Evolutionary conservation across 2,888 invertebrate species (phyloP).

Genomic region (Drosophila paramelanica): DNA sequence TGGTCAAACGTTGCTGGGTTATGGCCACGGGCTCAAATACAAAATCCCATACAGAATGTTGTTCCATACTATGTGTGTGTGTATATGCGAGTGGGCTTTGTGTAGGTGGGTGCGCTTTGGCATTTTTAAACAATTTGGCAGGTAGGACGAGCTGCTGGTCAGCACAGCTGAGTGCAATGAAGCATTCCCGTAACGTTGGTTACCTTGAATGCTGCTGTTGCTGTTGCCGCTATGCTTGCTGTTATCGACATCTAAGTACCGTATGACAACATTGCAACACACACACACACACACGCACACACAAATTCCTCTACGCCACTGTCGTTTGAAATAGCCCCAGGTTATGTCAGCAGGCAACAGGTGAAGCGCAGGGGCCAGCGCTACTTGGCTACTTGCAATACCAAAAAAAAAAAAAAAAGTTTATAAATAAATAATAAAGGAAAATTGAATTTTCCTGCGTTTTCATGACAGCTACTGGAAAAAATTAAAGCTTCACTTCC

Average conservation of each 20-base stretch:
- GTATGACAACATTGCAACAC: slow-evolving; percentile 22
- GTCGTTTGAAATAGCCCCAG: slow-evolving; percentile 15
- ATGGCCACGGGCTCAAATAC: slow-evolving; percentile 21
- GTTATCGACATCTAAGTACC: slow-evolving; percentile 48
- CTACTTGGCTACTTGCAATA: slow-evolving; percentile 8
- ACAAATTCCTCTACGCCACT: background rate
- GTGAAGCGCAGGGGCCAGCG: background rate
- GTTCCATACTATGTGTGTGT: background rate
- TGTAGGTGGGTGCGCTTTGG: slow-evolving; percentile 11
- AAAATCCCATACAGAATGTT: slow-evolving; percentile 14
- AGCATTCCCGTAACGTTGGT: slow-evolving; percentile 34
- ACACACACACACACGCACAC: background rate
- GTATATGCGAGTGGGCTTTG: background rate
- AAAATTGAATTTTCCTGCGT: slow-evolving; percentile 20
- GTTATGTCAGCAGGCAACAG: slow-evolving; percentile 4
- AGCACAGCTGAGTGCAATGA: slow-evolving; percentile 44
- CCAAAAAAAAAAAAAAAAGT: slow-evolving; percentile 5
- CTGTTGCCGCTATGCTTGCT: slow-evolving; percentile 3
- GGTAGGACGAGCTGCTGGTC: slow-evolving; percentile 34
- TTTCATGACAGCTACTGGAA: slow-evolving; percentile 1
- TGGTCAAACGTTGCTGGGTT: slow-evolving; percentile 38
- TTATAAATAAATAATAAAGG: slow-evolving; percentile 14
- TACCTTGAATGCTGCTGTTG: slow-evolving; percentile 3
- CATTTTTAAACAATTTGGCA: slow-evolving; percentile 39
- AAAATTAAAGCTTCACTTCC: background rate